Percentiles rank a stretch among this genome's conserved stretches.
These are phyloP conservation scores for Pachycephala philippinensis DNA, from an alignment of 2,113 vertebrate species.

Conservation along the genomic window DNA sequence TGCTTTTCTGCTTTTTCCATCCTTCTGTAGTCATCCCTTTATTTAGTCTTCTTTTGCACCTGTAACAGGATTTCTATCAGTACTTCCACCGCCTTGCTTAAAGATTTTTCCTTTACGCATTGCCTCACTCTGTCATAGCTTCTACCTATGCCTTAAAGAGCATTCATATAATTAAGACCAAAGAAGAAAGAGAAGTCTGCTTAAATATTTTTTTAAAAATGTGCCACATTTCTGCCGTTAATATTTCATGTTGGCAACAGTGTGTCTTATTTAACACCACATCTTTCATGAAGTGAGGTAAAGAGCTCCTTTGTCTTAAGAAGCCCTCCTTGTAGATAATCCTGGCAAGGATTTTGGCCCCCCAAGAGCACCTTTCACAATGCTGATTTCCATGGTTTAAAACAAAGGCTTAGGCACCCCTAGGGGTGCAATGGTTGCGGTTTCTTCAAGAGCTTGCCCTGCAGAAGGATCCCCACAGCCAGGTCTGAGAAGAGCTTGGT, in stretches of 20 bases:
- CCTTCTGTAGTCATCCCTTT: not conserved
- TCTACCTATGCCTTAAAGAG: not conserved
- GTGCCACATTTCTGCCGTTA: not conserved
- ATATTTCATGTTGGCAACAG: not conserved
- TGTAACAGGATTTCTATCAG: not conserved
- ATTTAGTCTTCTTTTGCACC: not conserved
- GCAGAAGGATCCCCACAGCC: rapidly evolving
- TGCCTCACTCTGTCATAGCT: not conserved
- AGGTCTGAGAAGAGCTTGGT: not conserved
- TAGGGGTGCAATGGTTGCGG: not conserved
- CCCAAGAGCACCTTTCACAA: not conserved
- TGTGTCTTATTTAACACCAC: not conserved
- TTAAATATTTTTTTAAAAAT: not conserved
- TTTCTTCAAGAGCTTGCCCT: not conserved
- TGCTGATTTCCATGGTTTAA: not conserved
- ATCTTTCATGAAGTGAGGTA: not conserved
- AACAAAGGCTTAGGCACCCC: not conserved
- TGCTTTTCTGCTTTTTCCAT: not conserved
- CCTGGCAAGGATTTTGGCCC: not conserved
- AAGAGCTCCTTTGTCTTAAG: not conserved
- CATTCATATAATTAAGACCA: not conserved
- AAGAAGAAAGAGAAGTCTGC: not conserved
- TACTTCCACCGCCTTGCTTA: not conserved
- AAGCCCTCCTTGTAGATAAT: rapidly evolving
- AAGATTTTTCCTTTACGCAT: not conserved